Evolutionary conservation across 2,888 invertebrate genomes (phyloP), one percentile per base, ranked within the genome.

Genomic region (Ormyrus rosae): DNA sequence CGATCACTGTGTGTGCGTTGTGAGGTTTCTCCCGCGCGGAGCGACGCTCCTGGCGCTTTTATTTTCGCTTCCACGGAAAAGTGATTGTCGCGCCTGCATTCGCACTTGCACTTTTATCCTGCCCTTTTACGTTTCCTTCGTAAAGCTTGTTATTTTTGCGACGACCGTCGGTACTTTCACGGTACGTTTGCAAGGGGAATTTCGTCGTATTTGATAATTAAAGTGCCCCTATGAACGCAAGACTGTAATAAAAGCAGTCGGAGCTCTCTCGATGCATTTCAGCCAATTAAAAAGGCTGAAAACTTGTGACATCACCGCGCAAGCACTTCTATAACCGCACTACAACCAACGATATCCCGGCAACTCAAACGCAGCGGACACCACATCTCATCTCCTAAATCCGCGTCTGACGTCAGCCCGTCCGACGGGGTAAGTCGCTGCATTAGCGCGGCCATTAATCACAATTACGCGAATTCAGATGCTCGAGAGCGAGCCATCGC

Each of bases 381-480:
- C 34, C 7, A 19, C 13, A 11, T 56, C 51, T 60, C 34, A 34
- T 34, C 53, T 67, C 51, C 68, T 68, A 75, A 68, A 56, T 70
- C 61, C 6, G 60, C 11, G 13, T 13, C 48, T 83, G 83, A 84
- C 77, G 34, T 70, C 77, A 60, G 60, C 61, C 34, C 51, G 34
- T 10, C 13, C 63, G 13, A 11, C 65, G 46, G 11, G 83, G 77
- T 82, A 84, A 50, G 83, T 81, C 76, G 85, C 34, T 34, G 34
- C 85, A 86, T 87, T 86, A 87, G 85, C 85, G 82, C 81, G 74
- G 82, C 87, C 89, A 89, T 89, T 89, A 88, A 89, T 89, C 89
- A 88, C 88, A 89, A 89, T 89, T 89, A 89, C 88, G 89, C 85
- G 78, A 78, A 78, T 69, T 78, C 77, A 78, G 78, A 65, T 73